Evolutionary conservation across 2,888 invertebrate genomes (phyloP).

Genomic region (Epinotia nisella): DNA sequence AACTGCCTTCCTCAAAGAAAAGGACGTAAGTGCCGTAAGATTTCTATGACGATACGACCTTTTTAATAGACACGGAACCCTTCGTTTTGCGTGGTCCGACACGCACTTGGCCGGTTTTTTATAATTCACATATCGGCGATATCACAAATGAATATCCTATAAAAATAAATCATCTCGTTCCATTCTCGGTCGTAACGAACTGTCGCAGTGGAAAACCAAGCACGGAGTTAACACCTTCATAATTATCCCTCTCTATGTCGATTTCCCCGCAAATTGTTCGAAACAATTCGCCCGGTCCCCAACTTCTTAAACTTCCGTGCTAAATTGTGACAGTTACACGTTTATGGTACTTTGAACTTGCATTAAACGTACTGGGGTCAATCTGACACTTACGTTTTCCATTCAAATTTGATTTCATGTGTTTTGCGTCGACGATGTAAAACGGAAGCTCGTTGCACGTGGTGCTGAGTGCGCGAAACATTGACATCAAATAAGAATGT

Average conservation of each 20-base stretch:
- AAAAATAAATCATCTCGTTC: not conserved
- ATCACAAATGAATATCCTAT: no score
- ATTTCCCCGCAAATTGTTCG: not conserved
- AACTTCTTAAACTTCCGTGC: slow-evolving; percentile 12
- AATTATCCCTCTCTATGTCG: not conserved
- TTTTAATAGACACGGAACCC: no score
- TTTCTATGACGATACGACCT: no score
- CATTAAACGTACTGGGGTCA: slow-evolving; percentile 18
- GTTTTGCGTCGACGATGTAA: no score
- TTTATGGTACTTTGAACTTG: slow-evolving; percentile 20
- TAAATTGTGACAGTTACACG: slow-evolving; percentile 17
- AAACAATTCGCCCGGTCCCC: not conserved
- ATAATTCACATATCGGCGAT: no score
- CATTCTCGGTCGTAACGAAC: not conserved
- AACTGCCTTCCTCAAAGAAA: no score
- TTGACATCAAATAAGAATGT: slow-evolving; percentile 1
- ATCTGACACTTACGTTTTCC: slow-evolving; percentile 1
- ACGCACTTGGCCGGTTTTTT: no score
- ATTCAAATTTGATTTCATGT: not conserved
- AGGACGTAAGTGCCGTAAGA: no score
- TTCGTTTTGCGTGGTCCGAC: no score
- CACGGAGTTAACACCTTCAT: not conserved
- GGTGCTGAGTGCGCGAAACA: not conserved
- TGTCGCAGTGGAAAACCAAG: not conserved
- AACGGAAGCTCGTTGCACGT: not conserved